Evolutionary conservation across 2,797 vertebrate genomes (phyloP).

Genomic region (Babyrousa celebensis): DNA sequence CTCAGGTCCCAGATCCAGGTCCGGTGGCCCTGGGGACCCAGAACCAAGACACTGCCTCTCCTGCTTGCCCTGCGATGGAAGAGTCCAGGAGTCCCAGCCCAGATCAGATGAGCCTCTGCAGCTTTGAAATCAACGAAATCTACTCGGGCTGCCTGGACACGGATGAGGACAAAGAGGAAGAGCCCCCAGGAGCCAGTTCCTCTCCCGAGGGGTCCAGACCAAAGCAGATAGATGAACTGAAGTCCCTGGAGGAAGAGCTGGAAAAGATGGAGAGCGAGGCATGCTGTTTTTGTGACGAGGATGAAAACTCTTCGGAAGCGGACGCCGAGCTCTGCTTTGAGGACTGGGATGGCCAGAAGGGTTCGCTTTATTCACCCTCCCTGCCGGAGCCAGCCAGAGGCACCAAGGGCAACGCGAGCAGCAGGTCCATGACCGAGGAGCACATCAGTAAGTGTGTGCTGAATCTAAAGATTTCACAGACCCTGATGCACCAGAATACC

Average conservation of each 20-base stretch:
- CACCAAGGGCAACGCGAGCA: constrained; percentile 26
- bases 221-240: constrained; percentile 61
- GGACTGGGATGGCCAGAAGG: constrained; percentile 76
- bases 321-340: constrained; percentile 74
- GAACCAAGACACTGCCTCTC: background rate
- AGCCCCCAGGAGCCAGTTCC: background rate
- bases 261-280: constrained; percentile 66
- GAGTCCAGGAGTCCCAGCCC: constrained; percentile 65
- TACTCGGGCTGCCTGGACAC: constrained; percentile 84
- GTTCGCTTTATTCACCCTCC: background rate
- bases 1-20: constrained; percentile 8
- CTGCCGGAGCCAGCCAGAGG: constrained; percentile 13
- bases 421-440: constrained; percentile 78
- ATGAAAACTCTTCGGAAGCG: constrained; percentile 52
- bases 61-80: constrained; percentile 5
- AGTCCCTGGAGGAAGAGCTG: constrained; percentile 79
- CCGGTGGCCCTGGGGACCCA: constrained; percentile 31
- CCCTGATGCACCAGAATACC: constrained; percentile 83
- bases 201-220: constrained; percentile 9
- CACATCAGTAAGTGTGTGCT: constrained; percentile 88
- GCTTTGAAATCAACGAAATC: constrained; percentile 91
- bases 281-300: constrained; percentile 37
- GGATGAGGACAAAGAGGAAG: constrained; percentile 50
- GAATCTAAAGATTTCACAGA: constrained; percentile 89
- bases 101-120: constrained; percentile 86